Conservation (phyloP, 2,113 vertebrate species). For the Pseudonaja textilis region DNA sequence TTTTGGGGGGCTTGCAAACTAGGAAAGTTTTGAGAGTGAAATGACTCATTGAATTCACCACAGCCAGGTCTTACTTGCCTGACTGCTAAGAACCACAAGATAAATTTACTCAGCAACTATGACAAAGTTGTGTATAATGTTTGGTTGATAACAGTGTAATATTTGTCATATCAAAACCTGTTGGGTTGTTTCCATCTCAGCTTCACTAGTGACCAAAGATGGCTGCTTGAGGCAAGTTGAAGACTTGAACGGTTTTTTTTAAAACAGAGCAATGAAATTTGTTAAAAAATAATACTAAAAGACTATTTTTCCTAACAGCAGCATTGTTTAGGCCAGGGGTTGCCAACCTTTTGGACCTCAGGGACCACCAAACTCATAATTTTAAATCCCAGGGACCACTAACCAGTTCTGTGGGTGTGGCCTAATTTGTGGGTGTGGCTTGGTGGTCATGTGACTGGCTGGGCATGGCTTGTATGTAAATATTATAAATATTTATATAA, state of each 20-base stretch:
- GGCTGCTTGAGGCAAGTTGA: neutral
- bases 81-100: slow-evolving; percentile 64
- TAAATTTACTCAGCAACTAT: neutral
- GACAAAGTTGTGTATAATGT: slow-evolving; percentile 37
- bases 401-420: too few species aligned
- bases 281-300: neutral
- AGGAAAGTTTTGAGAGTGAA: slow-evolving; percentile 63
- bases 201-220: slow-evolving; percentile 6
- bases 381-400: too few species aligned
- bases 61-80: slow-evolving; percentile 35
- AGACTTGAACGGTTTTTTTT: neutral
- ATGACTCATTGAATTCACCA: slow-evolving; percentile 62
- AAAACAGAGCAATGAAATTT: neutral
- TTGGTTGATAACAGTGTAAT: slow-evolving; percentile 35
- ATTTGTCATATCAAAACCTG: slow-evolving; percentile 44
- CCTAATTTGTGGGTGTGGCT: too few species aligned
- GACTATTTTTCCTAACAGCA: neutral
- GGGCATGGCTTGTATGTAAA: too few species aligned
- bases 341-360: too few species aligned
- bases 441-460: too few species aligned
- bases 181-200: slow-evolving; percentile 31
- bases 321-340: neutral
- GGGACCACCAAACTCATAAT: too few species aligned
- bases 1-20: slow-evolving; percentile 42
- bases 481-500: too few species aligned